phyloP scores from a whole-genome alignment of 1,140 invertebrate genomes.

The Anoplolepis gracilipes region DNA sequence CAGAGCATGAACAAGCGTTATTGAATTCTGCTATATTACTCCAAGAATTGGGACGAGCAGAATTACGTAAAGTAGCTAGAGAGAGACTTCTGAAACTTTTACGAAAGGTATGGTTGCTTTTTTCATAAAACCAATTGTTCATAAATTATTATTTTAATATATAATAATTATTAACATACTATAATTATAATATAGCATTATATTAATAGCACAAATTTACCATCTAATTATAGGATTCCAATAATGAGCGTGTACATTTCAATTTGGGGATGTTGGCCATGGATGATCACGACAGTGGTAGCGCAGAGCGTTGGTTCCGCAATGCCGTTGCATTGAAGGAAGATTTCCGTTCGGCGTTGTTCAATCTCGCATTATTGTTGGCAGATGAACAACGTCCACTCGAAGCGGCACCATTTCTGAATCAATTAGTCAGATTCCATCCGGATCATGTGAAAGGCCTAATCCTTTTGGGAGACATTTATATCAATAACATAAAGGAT shows the following conservation, averaged over 20 bases:
- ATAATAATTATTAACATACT: too few relatives aligned
- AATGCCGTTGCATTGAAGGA: constrained; percentile 93
- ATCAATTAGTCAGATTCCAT: constrained; percentile 96
- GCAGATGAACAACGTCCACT: constrained; percentile 95
- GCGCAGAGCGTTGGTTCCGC: constrained; percentile 95
- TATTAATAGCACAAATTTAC: not conserved
- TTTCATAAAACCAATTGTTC: not conserved
- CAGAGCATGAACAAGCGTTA: constrained; percentile 97
- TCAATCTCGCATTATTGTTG: constrained; percentile 96
- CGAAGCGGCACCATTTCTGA: constrained; percentile 96
- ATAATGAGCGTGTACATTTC: constrained; percentile 96
- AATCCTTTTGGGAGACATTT: constrained; percentile 97
- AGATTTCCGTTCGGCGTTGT: constrained; percentile 96
- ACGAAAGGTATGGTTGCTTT: constrained; percentile 87
- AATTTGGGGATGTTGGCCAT: constrained; percentile 98
- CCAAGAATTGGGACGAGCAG: constrained; percentile 94
- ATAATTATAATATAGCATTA: too few relatives aligned
- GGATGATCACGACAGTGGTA: constrained; percentile 95
- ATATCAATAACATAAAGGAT: constrained; percentile 98
- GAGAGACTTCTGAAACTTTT: constrained; percentile 93
- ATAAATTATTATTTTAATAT: too few relatives aligned
- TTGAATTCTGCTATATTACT: constrained; percentile 98
- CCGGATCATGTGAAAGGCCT: constrained; percentile 98
- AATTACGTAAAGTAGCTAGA: constrained; percentile 91
- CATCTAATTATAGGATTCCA: constrained; percentile 85